phyloP scores from a whole-genome alignment of 2,113 vertebrate species.

The Mus pahari region DNA sequence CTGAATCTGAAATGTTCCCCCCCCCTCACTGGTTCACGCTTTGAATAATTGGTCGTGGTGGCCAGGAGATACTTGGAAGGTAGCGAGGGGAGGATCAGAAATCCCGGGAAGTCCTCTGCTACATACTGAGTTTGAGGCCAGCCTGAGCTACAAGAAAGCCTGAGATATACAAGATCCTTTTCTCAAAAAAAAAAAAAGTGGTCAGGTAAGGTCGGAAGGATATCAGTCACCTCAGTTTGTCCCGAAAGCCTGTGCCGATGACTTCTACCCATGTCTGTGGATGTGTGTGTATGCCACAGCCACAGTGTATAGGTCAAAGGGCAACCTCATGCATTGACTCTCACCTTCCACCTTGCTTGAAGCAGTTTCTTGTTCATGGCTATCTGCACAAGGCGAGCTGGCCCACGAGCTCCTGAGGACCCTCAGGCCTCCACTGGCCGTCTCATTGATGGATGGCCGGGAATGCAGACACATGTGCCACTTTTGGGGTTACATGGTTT shows the following conservation, averaged over 20 bases:
- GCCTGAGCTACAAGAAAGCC: neutral
- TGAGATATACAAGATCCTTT: neutral
- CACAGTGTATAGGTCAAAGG: neutral
- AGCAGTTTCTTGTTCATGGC: neutral
- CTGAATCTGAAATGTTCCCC: neutral
- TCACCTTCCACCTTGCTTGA: neutral
- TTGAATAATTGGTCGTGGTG: neutral
- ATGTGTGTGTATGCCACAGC: too few species aligned
- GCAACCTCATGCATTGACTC: neutral
- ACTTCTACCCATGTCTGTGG: neutral
- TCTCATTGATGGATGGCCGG: too few species aligned
- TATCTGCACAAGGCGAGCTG: neutral
- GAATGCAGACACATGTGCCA: neutral
- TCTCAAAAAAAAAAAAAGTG: neutral
- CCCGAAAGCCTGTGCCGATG: rapidly evolving
- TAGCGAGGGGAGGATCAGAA: neutral
- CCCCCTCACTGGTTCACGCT: neutral
- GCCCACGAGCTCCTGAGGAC: neutral
- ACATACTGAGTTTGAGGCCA: neutral
- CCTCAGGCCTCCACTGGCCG: neutral
- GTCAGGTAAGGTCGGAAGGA: neutral
- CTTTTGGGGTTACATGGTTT: too few species aligned
- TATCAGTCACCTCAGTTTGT: neutral
- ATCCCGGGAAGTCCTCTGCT: neutral
- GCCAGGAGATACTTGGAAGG: neutral